Evolutionary conservation across 2,797 vertebrate genomes (phyloP), one percentile per base, ranked within the genome.

Genomic region (Liparis tanakae): DNA sequence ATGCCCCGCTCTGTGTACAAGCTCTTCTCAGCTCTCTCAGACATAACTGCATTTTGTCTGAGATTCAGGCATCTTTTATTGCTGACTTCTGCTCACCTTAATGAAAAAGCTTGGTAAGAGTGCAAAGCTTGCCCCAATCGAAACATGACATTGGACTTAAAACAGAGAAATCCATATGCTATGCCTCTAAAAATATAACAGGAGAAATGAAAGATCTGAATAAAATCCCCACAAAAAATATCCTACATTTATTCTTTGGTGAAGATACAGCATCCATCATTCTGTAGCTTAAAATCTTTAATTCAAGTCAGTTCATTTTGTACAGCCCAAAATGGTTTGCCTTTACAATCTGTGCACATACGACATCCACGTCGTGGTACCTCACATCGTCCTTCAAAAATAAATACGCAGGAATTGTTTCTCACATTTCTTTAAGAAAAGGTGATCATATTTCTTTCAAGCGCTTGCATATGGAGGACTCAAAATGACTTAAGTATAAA

Each of bases 121-220:
- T 79, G 69, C 55, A 59, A 73, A 74, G 66, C 66, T 4, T 50
- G 36, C 10, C 2, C 18, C 10, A 6, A 76, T 87, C 70, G 12
- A 88, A 86, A 55, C 55, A 62, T 54, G 70, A 79, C 78, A 80
- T 76, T 78, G 70, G 53, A 60, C 56, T 64, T 80, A 70, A 69
- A 83, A 72, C 51, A 72, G 14, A 83, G 37, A 64, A 82, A 77
- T 87, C 78, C 59, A 84, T 83, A 74, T 56, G 54, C 69, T 44
- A 17, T 25, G 50, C 67, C 41, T 78, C 59, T 64, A 46, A 70
- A 82, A 70, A 30, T 25, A 53, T 22, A 72, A 67, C 50, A 22
- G 55, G 44, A 80, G 50, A 79, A 76, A 74, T 70, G 14, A 81
- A 77, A 71, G 22, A 78, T 72, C 46, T 85, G 73, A 81, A 77